These are phyloP conservation scores for Tauraco erythrolophus DNA, from an alignment of 2,113 vertebrate genomes.

Conservation along the genomic window DNA sequence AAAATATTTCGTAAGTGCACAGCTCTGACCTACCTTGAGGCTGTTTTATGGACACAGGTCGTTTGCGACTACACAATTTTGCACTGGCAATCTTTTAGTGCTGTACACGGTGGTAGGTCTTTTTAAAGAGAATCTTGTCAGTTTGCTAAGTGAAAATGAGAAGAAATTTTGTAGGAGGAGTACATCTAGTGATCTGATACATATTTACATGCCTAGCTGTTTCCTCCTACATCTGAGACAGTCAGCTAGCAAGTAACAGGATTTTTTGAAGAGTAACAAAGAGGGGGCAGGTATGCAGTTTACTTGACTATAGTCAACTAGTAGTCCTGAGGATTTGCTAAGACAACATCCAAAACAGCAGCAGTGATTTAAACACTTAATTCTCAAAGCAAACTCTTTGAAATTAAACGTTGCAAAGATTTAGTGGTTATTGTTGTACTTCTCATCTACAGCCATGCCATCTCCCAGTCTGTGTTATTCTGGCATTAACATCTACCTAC, in stretches of 20 bases:
- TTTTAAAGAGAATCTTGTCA: neutral
- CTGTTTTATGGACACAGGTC: rapidly evolving
- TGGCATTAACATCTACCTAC: neutral
- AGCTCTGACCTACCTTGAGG: neutral
- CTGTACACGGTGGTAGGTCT: neutral
- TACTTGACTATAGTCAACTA: neutral
- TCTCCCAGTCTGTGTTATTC: neutral
- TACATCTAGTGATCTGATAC: slow-evolving; percentile 51
- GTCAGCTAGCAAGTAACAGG: neutral
- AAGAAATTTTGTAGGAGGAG: slow-evolving; percentile 33
- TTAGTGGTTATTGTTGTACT: neutral
- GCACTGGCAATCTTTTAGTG: neutral
- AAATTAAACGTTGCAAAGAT: neutral
- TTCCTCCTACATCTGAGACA: neutral
- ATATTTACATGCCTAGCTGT: neutral
- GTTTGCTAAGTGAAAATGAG: neutral
- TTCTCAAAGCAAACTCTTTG: neutral
- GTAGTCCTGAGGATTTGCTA: neutral
- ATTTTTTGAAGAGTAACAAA: neutral
- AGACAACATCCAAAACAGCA: neutral
- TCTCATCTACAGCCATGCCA: neutral
- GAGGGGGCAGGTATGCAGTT: neutral
- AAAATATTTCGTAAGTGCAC: neutral
- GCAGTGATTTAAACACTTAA: neutral
- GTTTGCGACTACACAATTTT: neutral